Evolutionary conservation across 2,797 vertebrate species (phyloP), one percentile per base, ranked within the genome.

Genomic region (Chrysocyon brachyurus): DNA sequence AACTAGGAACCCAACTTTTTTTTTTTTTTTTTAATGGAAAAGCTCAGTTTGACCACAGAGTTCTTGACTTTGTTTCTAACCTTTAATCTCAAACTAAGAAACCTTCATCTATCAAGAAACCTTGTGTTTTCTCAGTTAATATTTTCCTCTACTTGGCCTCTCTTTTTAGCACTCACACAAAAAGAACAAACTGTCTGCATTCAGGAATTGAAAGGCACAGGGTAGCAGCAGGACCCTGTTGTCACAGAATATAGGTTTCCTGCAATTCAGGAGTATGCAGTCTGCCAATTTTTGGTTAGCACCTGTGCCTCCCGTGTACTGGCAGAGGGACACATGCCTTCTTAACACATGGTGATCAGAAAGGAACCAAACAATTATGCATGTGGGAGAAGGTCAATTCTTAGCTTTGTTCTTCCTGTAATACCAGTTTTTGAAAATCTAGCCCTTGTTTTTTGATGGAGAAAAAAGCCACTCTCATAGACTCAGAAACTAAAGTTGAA

Each of bases 241-340:
- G 70, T 90, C 21, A 73, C 28, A 85, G 61, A 57, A 72, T 17
- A 89, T 95, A 70, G 49, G 14, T 49, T 97, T 97, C 59, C 46
- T 57, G 28, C 10, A 89, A 52, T 66, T 49, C 33, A 68, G 14
- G 85, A 83, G 17, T 26, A 28, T 97, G 24, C 2, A 14, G 73
- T 56, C 40, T 97, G 88, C 36, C 46, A 61, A 64, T 36, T 97
- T 93, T 91, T 22, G 12, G 6, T 26, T 94, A 90, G 49, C 73
- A 96, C n/a, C 64, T 95, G 86, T 49, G 0, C 70, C 66, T 79
- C 12, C 61, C 16, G 6, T 87, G 7, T 88, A 12, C 86, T 97
- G 83, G 59, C 26, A 92, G 75, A 95, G 33, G 24, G 12, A 70
- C 40, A 94, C 26, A 11, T 46, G 33, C 46, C 75, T 87, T 87